Percentiles rank a stretch among this genome's conserved stretches.
These are phyloP conservation scores for Tympanuchus pallidicinctus DNA, from an alignment of 2,113 vertebrate species.

Conservation along the genomic window DNA sequence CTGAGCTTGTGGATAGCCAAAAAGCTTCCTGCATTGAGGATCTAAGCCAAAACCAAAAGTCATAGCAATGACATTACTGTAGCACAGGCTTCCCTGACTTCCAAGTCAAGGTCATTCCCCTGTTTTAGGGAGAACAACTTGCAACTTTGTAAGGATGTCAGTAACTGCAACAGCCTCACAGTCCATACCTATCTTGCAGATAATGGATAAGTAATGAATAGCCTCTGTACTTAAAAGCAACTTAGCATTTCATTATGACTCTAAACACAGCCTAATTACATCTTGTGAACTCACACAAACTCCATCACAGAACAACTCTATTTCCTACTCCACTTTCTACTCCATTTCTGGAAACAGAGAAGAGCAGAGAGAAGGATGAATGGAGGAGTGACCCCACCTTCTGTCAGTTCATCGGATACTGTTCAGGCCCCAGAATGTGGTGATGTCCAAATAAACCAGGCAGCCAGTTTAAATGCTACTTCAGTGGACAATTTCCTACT, in stretches of 20 bases:
- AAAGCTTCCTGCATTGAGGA: not conserved
- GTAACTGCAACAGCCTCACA: not conserved
- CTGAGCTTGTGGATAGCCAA: not conserved
- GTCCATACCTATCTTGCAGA: not conserved
- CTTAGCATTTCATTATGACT: not conserved
- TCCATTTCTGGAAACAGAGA: not conserved
- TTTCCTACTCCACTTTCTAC: not conserved
- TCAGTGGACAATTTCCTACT: not conserved
- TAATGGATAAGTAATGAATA: not conserved
- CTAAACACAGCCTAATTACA: not conserved
- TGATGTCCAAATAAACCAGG: not conserved
- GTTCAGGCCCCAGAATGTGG: not conserved
- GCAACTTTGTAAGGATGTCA: not conserved
- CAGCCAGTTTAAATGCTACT: not conserved
- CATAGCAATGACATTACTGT: not conserved
- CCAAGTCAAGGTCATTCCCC: not conserved
- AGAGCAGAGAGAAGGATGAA: not conserved
- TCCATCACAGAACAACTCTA: not conserved
- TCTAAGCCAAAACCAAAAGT: slow-evolving; percentile 35
- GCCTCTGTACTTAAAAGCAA: not conserved
- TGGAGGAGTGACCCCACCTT: not conserved
- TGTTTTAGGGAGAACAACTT: not conserved
- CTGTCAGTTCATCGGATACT: not conserved
- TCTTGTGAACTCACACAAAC: not conserved
- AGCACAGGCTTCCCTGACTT: not conserved